Conservation (phyloP, 2,888 invertebrate genomes). For the Euzophera pinguis region DNA sequence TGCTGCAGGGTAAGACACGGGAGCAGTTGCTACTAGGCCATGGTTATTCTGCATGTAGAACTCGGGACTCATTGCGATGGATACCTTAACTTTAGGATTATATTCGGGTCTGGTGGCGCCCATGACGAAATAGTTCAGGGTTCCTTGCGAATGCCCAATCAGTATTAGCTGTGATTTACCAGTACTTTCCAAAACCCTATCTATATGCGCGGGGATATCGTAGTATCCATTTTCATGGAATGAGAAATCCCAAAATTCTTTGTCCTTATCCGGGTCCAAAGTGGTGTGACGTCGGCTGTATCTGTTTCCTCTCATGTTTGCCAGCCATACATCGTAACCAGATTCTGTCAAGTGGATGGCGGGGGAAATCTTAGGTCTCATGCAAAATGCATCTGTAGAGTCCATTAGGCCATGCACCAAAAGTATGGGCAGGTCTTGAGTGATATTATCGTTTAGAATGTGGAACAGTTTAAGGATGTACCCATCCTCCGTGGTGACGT, state of each 20-base stretch:
- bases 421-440: neutral
- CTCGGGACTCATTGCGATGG: neutral
- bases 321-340: conserved; percentile 2
- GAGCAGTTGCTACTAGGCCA: neutral
- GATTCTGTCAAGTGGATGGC: neutral
- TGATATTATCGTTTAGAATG: neutral
- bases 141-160: neutral
- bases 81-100: neutral
- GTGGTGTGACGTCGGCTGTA: neutral
- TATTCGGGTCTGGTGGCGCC: neutral
- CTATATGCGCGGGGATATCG: neutral
- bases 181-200: neutral
- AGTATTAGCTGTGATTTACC: neutral
- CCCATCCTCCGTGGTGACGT: no score
- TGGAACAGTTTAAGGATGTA: neutral
- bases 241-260: neutral
- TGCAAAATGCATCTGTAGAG: neutral
- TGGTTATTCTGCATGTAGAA: neutral
- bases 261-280: neutral
- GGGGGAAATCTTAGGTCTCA: neutral
- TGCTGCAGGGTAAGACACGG: neutral
- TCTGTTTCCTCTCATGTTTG: neutral
- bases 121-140: neutral
- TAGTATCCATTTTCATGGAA: no score
- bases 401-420: neutral